Base-by-base conservation (phyloP, 2,113 vertebrate genomes). In the Datnioides undecimradiatus region DNA sequence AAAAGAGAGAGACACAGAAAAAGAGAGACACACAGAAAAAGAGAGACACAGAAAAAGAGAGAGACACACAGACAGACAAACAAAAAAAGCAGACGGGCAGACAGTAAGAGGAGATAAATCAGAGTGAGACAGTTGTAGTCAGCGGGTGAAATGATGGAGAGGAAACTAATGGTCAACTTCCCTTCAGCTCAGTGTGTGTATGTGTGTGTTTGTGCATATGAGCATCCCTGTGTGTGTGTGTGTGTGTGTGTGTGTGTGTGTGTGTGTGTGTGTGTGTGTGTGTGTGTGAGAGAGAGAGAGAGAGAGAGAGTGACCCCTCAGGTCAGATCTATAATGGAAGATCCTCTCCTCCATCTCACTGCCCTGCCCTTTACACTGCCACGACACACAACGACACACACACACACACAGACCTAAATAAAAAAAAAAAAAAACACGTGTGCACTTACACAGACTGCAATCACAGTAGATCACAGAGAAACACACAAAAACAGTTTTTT, bases 291-390 rank as follows among this genome's bases (percentile, higher is more conserved):
- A n/a, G n/a, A n/a, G n/a, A n/a, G n/a, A n/a, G n/a, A n/a, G n/a
- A n/a, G n/a, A n/a, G n/a, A n/a, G n/a, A n/a, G n/a, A n/a, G n/a
- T n/a, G 82, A 80, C 82, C 83, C 79, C 77, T 60, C 8, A 23
- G 88, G 88, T 90, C 88, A 86, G 65, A 84, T 88, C 83, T 72
- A 86, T 88, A 88, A 88, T 88, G 72, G 76, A 86, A 88, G 83
- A 86, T 88, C 83, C 83, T 90, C 83, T 87, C 63, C 85, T 87
- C 68, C 72, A 82, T 88, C 72, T 84, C 85, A 79, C 60, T 67
- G 71, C 58, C 79, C 34, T 79, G 74, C 76, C 73, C 70, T 86
- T 76, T 84, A 41, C 66, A 36, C 75, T 25, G 45, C 43, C 29
- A 46, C 71, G 5, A 75, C 70, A 73, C 72, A 71, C 66, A 79